A percentile compares a stretch with the other conserved stretches of the same genome.
Evolutionary conservation across 35 echinoderm and acorn worm species (phyloP).

Genomic region (Diadema setosum): DNA sequence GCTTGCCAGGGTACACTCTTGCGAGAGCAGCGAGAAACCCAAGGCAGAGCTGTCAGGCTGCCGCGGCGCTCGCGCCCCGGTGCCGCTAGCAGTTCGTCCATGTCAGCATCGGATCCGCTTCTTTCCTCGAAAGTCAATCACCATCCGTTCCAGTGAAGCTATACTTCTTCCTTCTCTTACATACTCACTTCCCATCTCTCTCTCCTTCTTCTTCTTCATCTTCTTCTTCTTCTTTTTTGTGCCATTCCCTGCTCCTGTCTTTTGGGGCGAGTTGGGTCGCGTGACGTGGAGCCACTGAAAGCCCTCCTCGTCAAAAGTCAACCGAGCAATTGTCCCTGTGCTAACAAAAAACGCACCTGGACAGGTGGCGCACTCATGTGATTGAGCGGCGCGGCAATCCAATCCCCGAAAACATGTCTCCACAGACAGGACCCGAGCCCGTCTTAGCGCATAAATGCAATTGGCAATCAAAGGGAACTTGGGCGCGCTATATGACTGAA

Average conservation of each 20-base stretch:
- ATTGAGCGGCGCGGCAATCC: slow-evolving; percentile 16
- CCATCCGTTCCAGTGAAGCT: background rate
- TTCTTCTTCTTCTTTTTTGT: too few species aligned
- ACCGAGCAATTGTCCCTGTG: slow-evolving; percentile 27
- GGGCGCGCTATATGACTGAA: slow-evolving; percentile 5
- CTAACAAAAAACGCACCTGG: slow-evolving; percentile 25
- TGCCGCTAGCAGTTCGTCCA: background rate
- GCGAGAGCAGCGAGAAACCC: background rate
- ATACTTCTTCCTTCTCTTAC: background rate
- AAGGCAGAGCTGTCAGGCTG: background rate
- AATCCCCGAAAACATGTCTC: slow-evolving; percentile 28
- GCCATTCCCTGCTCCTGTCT: too few species aligned
- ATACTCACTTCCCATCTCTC: too few species aligned
- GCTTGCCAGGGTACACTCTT: background rate
- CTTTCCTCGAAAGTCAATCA: background rate
- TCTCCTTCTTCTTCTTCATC: too few species aligned
- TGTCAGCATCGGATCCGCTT: background rate
- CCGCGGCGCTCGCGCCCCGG: background rate
- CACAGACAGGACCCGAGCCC: slow-evolving; percentile 9
- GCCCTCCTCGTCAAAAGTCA: slow-evolving; percentile 30
- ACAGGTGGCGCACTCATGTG: slow-evolving; percentile 7
- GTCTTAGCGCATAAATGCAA: slow-evolving; percentile 18
- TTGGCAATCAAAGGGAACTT: slow-evolving; percentile 18
- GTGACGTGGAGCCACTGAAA: slow-evolving; percentile 13
- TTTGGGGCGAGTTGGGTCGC: background rate